phyloP scores from a whole-genome alignment of 1,140 invertebrate genomes.

The Sinella curviseta region DNA sequence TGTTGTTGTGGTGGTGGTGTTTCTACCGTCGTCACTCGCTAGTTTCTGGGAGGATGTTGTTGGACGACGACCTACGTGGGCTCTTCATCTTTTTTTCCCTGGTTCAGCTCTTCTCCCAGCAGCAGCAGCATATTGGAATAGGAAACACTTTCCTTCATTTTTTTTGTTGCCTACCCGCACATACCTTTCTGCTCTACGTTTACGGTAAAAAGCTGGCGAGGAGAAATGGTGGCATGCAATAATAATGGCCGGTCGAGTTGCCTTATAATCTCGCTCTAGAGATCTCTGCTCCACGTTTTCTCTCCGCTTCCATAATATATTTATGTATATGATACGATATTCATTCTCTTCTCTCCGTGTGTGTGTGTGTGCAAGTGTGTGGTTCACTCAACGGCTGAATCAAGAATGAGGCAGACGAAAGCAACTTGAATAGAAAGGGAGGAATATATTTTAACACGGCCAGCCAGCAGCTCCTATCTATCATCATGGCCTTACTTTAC shows the following conservation, averaged over 20 bases:
- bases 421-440: neutral
- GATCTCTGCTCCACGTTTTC: neutral
- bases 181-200: no score
- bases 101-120: no score
- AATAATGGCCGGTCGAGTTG: slow-evolving; percentile 20
- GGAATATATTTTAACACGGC: neutral
- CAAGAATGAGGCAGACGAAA: slow-evolving; percentile 13
- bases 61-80: no score
- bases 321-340: neutral
- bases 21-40: no score
- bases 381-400: slow-evolving; percentile 12
- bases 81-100: no score
- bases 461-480: no score
- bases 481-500: no score
- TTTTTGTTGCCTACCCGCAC: no score
- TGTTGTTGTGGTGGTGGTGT: no score
- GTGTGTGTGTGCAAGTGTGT: neutral
- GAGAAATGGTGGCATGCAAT: neutral
- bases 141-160: no score
- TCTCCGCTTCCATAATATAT: neutral
- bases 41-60: no score
- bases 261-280: slow-evolving; percentile 1
- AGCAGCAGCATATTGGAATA: no score
- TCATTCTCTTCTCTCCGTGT: neutral
- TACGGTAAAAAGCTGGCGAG: neutral